Evolutionary conservation across 2,113 vertebrate genomes (phyloP).

Genomic region (Pheucticus melanocephalus): DNA sequence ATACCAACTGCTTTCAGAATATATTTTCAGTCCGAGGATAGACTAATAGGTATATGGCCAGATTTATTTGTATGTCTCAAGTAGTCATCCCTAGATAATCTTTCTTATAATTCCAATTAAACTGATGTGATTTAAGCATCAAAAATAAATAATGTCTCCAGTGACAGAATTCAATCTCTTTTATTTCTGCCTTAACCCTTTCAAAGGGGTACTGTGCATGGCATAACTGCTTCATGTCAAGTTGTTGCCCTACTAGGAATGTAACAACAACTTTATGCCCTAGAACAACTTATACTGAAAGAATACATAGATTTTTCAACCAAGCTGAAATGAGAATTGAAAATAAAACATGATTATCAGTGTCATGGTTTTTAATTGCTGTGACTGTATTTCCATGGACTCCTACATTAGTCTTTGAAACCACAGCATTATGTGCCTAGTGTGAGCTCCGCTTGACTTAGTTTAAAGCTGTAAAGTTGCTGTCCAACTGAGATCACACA

Average conservation of each 20-base stretch:
- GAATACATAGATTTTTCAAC: background rate
- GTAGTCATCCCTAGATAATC: background rate
- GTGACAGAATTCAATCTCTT: background rate
- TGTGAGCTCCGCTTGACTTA: background rate
- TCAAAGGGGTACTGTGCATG: background rate
- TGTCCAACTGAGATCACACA: conserved; percentile 25
- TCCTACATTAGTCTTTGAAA: background rate
- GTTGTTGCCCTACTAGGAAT: background rate
- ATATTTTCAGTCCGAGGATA: background rate
- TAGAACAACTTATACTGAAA: background rate
- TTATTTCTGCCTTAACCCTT: background rate
- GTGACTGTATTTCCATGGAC: background rate
- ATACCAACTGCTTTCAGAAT: background rate
- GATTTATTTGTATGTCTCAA: background rate
- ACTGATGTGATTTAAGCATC: background rate
- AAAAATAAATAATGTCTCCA: background rate
- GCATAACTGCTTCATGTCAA: background rate
- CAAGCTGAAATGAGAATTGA: background rate
- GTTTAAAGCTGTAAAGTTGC: conserved; percentile 6
- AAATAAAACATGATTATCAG: background rate
- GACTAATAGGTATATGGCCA: background rate
- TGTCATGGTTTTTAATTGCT: background rate
- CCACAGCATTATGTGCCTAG: background rate
- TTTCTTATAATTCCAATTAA: background rate
- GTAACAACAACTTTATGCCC: background rate